Evolutionary conservation across 2,888 invertebrate genomes (phyloP), one percentile per base, ranked within the genome.

Genomic region (Pachycephus smyrnensis): DNA sequence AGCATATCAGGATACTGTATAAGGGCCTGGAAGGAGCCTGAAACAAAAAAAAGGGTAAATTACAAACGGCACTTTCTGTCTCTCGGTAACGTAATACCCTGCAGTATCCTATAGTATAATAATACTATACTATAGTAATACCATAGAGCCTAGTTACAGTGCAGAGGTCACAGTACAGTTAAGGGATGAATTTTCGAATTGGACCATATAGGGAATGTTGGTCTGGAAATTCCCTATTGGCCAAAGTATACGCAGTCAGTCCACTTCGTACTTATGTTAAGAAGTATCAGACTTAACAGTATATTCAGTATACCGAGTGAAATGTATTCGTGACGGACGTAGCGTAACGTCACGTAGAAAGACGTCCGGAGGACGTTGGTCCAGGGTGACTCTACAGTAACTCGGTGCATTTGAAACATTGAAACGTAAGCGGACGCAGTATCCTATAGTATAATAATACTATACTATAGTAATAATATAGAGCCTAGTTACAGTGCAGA

Each of bases 1-100:
- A 97, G 95, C 83, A 98, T 97, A 93, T 99, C 99, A 87, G 98
- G 97, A 93, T 98, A 99, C 94, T 99, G 99, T 92, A 99, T 98
- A 91, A 99, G 95, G 84, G 99, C 99, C 96, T 99, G 98, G 95
- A 98, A 98, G 93, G 97, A 96, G 94, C 96, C 97, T 97, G 95
- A 86, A 94, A 94, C 90, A 90, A 91, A 91, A 90, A 89, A 3
- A 11, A 40, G 15, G 15, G 23, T 55, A 55, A 55, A 55, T 55
- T 55, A 55, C 55, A 55, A 55, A 55, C 4, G 55, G 55, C 55
- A 55, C 55, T 55, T 55, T 55, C 23, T 15, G 6, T 55, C 55
- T 23, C 6, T 55, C 55, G 55, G 55, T 55, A 55, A 55, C 15
- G 55, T 23, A 55, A 23, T 9, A 55, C 23, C 23, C 55, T 55